A percentile compares a stretch with the other conserved stretches of the same genome.
Evolutionary conservation across 2,797 vertebrate genomes (phyloP).

Genomic region (Adrianichthys oophorus): DNA sequence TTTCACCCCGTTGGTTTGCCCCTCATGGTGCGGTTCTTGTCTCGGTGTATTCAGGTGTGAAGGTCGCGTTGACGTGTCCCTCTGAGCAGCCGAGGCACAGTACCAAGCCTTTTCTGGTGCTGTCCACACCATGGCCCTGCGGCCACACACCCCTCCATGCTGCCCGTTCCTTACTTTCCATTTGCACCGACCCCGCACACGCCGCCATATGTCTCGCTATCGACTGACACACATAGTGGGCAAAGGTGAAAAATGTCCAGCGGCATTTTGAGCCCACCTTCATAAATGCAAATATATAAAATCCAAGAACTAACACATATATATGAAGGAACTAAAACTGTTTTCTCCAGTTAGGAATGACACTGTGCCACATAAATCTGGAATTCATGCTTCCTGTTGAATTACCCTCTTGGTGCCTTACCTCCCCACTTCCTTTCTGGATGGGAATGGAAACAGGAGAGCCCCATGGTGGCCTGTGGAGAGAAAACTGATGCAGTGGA

Average conservation of each 20-base stretch:
- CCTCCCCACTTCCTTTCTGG: conserved; percentile 55
- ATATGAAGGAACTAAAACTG: no score
- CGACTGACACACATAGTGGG: conserved; percentile 48
- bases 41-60: conserved; percentile 58
- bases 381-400: conserved; percentile 53
- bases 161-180: conserved; percentile 36
- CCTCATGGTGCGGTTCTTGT: conserved; percentile 23
- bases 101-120: conserved; percentile 5
- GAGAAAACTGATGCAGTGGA: conserved; percentile 44
- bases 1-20: neutral
- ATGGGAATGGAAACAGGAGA: conserved; percentile 35
- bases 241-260: conserved; percentile 60
- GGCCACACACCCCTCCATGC: conserved; percentile 27
- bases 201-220: conserved; percentile 48
- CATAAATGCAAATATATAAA: no score
- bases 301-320: no score
- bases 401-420: conserved; percentile 21
- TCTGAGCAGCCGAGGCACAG: conserved; percentile 11
- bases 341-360: conserved; percentile 18
- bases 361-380: conserved; percentile 25
- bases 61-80: conserved; percentile 61
- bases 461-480: conserved; percentile 27
- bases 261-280: conserved; percentile 9
- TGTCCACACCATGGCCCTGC: conserved; percentile 30
- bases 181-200: conserved; percentile 22